Evolutionary conservation across 2,113 vertebrate species (phyloP), one percentile per base, ranked within the genome.

Genomic region (Plotosus lineatus): DNA sequence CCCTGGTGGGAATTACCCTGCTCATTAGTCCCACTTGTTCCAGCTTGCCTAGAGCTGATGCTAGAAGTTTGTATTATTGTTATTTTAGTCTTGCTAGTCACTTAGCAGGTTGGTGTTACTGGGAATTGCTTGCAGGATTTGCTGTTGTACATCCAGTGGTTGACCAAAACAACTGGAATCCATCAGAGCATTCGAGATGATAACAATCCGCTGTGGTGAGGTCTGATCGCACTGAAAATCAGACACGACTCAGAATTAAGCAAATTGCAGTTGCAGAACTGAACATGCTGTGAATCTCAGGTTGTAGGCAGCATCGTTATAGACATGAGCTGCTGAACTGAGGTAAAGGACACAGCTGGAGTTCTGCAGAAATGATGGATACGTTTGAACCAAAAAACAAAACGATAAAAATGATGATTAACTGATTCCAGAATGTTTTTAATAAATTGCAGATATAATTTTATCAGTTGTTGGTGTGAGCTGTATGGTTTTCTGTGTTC

Each of bases 1-100:
- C 6, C 1, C 48, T 38, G 65, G 73, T 84, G 87, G 85, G 84
- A 89, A 84, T 79, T 33, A 50, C 53, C 11, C 26, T 51, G n/a
- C 42, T 60, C 46, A 71, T 83, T 73, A 38, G 79, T 73, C 46
- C 56, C 46, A 53, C 58, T 74, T 81, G 46, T 77, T 74, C 42
- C 11, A 12, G 66, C 40, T 76, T 82, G 40, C 75, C 31, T 26
- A 15, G 46, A 56, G 61, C 58, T 76, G 33, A 26, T 28, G 28
- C 48, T 60, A 71, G 77, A 79, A 4, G 42, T 63, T 60, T 19
- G 28, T 19, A 23, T 72, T 72, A 50, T 40, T 75, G 23, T 66
- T 79, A 68, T 75, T 72, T 80, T 75, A 23, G 36, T 69, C 53
- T 31, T 75, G 72, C 63, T 77, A 58, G 48, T 77, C 31, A 28